These are phyloP conservation scores for Anser brachyrhynchus DNA, from an alignment of 2,113 vertebrate genomes.

Conservation along the genomic window DNA sequence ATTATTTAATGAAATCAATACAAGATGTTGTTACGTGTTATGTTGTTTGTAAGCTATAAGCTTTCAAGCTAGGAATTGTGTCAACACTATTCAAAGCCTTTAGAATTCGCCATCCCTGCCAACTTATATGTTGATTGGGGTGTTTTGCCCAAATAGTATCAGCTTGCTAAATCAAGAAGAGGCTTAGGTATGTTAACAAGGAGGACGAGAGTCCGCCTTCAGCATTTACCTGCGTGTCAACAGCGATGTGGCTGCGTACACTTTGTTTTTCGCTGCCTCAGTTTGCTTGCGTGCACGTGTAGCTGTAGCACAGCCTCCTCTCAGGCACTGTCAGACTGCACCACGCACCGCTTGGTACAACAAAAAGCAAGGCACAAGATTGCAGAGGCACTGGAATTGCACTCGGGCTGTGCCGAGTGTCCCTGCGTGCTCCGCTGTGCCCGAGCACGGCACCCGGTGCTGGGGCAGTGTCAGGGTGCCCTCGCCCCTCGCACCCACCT, in stretches of 20 bases:
- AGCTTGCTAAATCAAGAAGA: not conserved
- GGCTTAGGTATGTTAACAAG: conserved; percentile 2
- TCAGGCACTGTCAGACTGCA: not conserved
- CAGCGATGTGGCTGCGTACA: not conserved
- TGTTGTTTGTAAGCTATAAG: conserved; percentile 34
- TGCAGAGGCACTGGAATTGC: not conserved
- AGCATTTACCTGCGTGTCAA: not conserved
- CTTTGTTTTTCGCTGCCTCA: not conserved
- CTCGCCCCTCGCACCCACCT: not conserved
- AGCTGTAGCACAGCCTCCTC: not conserved
- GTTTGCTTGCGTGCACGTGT: not conserved
- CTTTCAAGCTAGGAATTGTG: conserved; percentile 41
- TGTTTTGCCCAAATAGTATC: conserved; percentile 23
- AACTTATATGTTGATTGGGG: conserved; percentile 35
- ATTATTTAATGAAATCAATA: conserved; percentile 68
- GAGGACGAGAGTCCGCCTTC: not conserved
- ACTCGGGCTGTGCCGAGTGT: not conserved
- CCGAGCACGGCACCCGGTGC: not conserved
- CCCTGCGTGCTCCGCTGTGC: not conserved
- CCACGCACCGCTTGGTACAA: not conserved
- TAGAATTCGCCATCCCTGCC: conserved; percentile 32
- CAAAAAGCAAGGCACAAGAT: not conserved
- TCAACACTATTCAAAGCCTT: conserved; percentile 50
- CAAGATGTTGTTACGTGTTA: not conserved
- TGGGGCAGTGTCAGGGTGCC: accelerated